Evolutionary conservation across 2,888 invertebrate species (phyloP), one percentile per base, ranked within the genome.

Genomic region (Thelaira solivaga): DNA sequence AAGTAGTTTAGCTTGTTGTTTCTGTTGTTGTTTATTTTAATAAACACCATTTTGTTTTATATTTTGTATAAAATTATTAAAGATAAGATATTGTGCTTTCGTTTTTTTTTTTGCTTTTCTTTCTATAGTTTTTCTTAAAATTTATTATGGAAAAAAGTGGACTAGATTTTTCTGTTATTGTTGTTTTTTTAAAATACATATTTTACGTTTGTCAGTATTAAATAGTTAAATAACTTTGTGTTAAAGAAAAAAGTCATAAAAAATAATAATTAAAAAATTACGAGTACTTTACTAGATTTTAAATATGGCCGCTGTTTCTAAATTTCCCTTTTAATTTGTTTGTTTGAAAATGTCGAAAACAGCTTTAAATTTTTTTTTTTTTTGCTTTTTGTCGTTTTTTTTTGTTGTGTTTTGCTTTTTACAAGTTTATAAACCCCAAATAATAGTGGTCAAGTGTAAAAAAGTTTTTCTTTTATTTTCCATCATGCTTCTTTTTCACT

Each of bases 251-350:
- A 59, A 76, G 57, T n/a, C n/a, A n/a, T n/a, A n/a, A n/a, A n/a
- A 53, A 71, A 80, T 77, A 80, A 76, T 65, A 74, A 61, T 74
- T 64, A 69, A 71, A 65, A 74, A 55, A n/a, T n/a, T n/a, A n/a
- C n/a, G n/a, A n/a, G 59, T 78, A 78, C 78, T 78, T 74, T 78
- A 78, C 78, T 78, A 78, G 78, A 69, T 65, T 78, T 77, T 53
- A 61, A 68, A 75, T 78, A 78, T 78, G 78, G 78, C 78, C 53
- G 69, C 78, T 55, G 74, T 61, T 39, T 43, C 36, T 80, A 74
- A 71, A 59, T 43, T 72, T n/a, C 39, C 31, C 13, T 59, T 47
- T 22, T 57, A n/a, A n/a, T n/a, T n/a, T n/a, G n/a, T 72, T 59
- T 34, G 20, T 34, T 65, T 31, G 36, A 53, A 59, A 55, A 7